A percentile compares a stretch with the other conserved stretches of the same genome.
Evolutionary conservation across 2,888 invertebrate species (phyloP).

Genomic region (Volucella zonaria): DNA sequence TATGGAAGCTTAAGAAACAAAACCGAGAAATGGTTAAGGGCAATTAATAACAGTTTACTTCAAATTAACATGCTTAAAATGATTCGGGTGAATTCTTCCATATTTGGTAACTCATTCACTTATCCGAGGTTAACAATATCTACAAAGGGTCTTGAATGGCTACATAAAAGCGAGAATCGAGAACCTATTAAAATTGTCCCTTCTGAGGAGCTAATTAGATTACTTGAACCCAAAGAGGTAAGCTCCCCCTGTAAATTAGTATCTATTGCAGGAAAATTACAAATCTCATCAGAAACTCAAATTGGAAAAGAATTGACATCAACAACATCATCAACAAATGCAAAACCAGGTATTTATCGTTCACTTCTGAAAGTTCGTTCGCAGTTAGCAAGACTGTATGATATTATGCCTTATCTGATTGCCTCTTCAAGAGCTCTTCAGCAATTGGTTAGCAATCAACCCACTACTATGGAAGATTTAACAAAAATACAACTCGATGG

Average conservation of each 20-base stretch:
- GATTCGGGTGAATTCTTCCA: not conserved
- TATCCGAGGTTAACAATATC: conserved; percentile 56
- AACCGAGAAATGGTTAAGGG: conserved; percentile 85
- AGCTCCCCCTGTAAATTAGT: conserved; percentile 6
- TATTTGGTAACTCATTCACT: conserved; percentile 36
- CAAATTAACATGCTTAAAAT: conserved; percentile 21
- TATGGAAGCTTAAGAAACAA: conserved; percentile 84
- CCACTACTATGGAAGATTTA: conserved; percentile 82
- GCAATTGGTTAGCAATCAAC: conserved; percentile 84
- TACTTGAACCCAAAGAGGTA: conserved; percentile 76
- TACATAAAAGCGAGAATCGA: conserved; percentile 13
- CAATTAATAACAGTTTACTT: conserved; percentile 80
- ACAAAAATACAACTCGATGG: conserved; percentile 83
- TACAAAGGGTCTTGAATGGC: conserved; percentile 76
- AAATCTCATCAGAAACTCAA: not conserved
- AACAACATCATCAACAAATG: not conserved
- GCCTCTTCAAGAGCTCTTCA: conserved; percentile 85
- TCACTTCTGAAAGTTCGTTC: conserved; percentile 73
- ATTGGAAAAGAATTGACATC: not conserved
- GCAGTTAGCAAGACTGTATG: conserved; percentile 76
- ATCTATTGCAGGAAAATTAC: not conserved
- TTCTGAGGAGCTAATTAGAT: conserved; percentile 77
- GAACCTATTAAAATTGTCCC: conserved; percentile 77
- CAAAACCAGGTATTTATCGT: conserved; percentile 41
- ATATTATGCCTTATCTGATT: conserved; percentile 86